Conservation (phyloP, 2,797 vertebrate genomes). For the Pantherophis alleghaniensis region DNA sequence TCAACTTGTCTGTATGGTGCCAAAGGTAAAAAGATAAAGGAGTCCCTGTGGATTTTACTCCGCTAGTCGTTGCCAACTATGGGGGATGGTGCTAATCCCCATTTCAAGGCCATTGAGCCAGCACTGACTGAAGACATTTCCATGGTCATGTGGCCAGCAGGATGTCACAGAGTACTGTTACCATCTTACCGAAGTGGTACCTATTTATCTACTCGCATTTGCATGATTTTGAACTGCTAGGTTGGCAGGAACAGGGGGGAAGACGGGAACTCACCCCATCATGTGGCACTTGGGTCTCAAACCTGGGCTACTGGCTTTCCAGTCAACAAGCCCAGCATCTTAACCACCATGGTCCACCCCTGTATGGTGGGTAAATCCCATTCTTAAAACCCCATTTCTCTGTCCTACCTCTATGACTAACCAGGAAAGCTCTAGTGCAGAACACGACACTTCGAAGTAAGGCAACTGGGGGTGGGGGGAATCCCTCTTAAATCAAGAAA, state of each 20-base stretch:
- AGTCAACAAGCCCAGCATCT: background rate
- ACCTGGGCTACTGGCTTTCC: background rate
- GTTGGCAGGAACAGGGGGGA: background rate
- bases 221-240: background rate
- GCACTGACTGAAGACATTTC: background rate
- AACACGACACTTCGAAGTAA: background rate
- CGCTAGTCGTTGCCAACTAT: background rate
- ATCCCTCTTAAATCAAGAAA: slow-evolving; percentile 16
- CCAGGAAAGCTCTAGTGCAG: background rate
- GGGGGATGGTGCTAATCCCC: background rate
- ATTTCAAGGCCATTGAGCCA: background rate
- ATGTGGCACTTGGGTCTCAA: accelerated
- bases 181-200: background rate
- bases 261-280: background rate
- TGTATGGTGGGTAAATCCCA: background rate
- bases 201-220: background rate
- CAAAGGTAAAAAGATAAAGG: background rate
- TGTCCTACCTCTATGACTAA: background rate
- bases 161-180: background rate
- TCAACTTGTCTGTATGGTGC: background rate
- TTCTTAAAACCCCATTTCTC: background rate
- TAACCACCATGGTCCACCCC: background rate
- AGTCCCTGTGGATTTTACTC: background rate
- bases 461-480: accelerated
- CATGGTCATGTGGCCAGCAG: background rate